Conservation (phyloP, 2,797 vertebrate genomes). For the Paedocypris micromegethes region DNA sequence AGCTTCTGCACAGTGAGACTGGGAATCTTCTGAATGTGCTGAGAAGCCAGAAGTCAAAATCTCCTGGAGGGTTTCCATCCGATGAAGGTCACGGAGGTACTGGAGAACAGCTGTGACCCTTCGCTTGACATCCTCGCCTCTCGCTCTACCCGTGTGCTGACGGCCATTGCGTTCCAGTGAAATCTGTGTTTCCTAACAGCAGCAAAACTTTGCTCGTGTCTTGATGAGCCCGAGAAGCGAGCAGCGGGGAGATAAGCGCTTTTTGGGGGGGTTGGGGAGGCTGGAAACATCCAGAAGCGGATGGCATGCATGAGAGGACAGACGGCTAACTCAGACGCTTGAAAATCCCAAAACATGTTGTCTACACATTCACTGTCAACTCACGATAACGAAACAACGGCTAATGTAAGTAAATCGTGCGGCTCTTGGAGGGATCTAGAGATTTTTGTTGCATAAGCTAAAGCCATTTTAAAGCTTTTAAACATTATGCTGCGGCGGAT, state of each 20-base stretch:
- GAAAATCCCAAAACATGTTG: slow-evolving; percentile 8
- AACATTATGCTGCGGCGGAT: background rate
- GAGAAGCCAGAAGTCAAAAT: slow-evolving; percentile 57
- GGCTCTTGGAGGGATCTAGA: slow-evolving; percentile 9
- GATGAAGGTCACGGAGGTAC: slow-evolving; percentile 66
- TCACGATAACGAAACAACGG: slow-evolving; percentile 5
- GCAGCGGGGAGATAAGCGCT: background rate
- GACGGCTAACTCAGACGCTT: slow-evolving; percentile 26
- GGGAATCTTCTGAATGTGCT: slow-evolving; percentile 51
- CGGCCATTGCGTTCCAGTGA: slow-evolving; percentile 24
- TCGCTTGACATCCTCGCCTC: slow-evolving; percentile 23
- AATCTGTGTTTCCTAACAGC: background rate
- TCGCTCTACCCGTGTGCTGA: slow-evolving; percentile 21
- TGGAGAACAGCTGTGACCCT: slow-evolving; percentile 39
- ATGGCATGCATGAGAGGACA: slow-evolving; percentile 22
- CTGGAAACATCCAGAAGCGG: slow-evolving; percentile 22
- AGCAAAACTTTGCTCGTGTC: background rate
- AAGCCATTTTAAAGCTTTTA: background rate
- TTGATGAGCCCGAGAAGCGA: background rate
- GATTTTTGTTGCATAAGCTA: background rate
- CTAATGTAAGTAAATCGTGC: background rate
- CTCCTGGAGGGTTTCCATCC: slow-evolving; percentile 52
- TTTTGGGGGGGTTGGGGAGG: background rate
- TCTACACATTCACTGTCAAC: slow-evolving; percentile 7
- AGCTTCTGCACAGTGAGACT: slow-evolving; percentile 30